A percentile compares a stretch with the other conserved stretches of the same genome.
phyloP scores from a whole-genome alignment of 2,797 vertebrate species.

The Allenopithecus nigroviridis region DNA sequence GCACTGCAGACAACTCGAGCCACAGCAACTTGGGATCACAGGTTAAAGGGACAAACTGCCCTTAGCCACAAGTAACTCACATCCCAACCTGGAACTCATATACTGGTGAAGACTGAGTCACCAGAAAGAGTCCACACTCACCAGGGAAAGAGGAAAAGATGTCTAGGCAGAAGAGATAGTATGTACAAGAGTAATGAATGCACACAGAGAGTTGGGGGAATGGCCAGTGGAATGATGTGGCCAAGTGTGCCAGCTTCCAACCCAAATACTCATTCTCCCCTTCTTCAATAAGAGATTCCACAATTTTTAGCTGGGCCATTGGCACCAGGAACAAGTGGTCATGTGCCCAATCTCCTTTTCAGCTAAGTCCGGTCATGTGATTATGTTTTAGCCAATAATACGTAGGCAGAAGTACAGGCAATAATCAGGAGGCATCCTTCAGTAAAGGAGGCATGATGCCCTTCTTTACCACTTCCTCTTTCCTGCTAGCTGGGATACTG shows the following conservation, averaged over 20 bases:
- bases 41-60: neutral
- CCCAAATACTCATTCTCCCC: neutral
- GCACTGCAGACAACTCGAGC: neutral
- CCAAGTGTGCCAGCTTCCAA: too few relatives aligned
- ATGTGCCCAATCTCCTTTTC: neutral
- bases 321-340: neutral
- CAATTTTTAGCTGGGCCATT: neutral
- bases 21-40: neutral
- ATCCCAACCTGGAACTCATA: neutral
- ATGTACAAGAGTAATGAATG: too few relatives aligned
- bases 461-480: neutral
- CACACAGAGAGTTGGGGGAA: neutral
- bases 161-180: neutral
- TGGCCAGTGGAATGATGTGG: neutral
- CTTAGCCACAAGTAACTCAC: neutral
- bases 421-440: neutral
- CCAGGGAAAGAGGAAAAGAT: neutral
- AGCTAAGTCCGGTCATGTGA: rapidly evolving
- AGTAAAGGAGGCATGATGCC: neutral
- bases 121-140: neutral
- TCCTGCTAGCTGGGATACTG: neutral
- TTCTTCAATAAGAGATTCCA: neutral
- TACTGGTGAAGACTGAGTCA: neutral
- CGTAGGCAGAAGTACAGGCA: rapidly evolving
- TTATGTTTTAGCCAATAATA: neutral